Evolutionary conservation across 2,888 invertebrate species (phyloP).

Genomic region (Clistopyga incitator): DNA sequence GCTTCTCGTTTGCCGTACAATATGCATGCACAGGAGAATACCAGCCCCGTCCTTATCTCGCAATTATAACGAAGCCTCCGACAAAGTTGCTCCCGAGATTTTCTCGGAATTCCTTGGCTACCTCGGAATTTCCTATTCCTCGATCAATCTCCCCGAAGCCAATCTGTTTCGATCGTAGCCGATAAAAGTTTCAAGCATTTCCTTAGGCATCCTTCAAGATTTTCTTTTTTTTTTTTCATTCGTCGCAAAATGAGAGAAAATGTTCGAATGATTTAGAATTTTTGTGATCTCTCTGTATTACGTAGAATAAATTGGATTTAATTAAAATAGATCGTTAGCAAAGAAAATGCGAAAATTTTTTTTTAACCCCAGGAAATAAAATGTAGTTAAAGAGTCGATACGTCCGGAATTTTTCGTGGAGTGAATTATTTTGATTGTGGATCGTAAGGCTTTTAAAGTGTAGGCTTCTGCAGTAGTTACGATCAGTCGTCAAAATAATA

Average conservation of each 20-base stretch:
- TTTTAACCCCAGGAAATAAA: no score
- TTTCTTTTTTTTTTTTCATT: background rate
- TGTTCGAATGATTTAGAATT: no score
- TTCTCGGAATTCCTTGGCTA: slow-evolving; percentile 47
- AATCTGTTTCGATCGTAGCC: slow-evolving; percentile 16
- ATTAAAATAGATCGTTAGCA: no score
- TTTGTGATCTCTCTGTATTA: no score
- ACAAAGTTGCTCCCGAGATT: slow-evolving; percentile 51
- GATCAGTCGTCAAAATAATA: slow-evolving; percentile 31
- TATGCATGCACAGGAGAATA: slow-evolving; percentile 47
- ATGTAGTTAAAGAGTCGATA: background rate
- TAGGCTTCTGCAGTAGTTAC: slow-evolving; percentile 30
- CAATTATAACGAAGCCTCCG: slow-evolving; percentile 68
- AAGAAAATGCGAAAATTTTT: background rate
- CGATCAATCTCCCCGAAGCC: slow-evolving; percentile 51
- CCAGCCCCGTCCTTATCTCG: slow-evolving; percentile 45
- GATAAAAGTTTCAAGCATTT: background rate
- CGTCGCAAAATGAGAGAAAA: no score
- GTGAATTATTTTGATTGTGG: background rate
- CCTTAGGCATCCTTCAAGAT: background rate
- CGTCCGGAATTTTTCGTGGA: background rate
- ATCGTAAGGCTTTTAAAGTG: background rate
- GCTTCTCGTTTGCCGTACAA: slow-evolving; percentile 40
- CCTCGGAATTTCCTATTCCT: slow-evolving; percentile 29
- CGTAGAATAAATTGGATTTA: no score